Evolutionary conservation across 2,888 invertebrate species (phyloP).

Genomic region (Strigamia transsilvanica): DNA sequence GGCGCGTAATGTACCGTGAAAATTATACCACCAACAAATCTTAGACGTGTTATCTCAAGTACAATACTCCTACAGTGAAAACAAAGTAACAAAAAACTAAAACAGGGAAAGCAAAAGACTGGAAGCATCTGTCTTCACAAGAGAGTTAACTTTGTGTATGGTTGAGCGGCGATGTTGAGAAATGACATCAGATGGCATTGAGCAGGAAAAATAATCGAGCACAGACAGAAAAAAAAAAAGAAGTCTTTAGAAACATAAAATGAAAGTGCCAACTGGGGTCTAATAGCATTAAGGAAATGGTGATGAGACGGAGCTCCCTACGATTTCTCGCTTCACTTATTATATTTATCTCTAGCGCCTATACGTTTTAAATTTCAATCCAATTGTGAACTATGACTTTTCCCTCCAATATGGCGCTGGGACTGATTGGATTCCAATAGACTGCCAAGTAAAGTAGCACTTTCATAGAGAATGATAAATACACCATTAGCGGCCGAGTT

Average conservation of each 20-base stretch:
- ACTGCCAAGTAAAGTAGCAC: conserved; percentile 19
- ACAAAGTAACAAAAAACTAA: neutral
- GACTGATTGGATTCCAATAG: conserved; percentile 34
- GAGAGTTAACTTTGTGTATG: conserved; percentile 5
- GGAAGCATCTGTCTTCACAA: conserved; percentile 28
- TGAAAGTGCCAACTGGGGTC: conserved; percentile 43
- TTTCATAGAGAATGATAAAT: conserved; percentile 26
- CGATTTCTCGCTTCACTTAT: conserved; percentile 40
- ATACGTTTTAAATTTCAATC: conserved; percentile 40
- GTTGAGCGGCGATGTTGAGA: conserved; percentile 24
- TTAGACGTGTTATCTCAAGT: conserved; percentile 30
- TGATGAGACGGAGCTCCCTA: conserved; percentile 42
- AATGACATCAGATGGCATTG: conserved; percentile 31
- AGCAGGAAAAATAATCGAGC: conserved; percentile 38
- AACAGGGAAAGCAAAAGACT: conserved; percentile 9
- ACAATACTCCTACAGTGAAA: neutral
- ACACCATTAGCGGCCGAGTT: conserved; percentile 27
- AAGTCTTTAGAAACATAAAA: conserved; percentile 38
- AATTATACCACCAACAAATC: conserved; percentile 34
- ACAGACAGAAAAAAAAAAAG: neutral
- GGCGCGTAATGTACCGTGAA: conserved; percentile 36
- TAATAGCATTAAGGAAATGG: conserved; percentile 44
- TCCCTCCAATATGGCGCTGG: conserved; percentile 13
- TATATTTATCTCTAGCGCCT: conserved; percentile 38
- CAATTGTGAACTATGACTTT: conserved; percentile 22